Base-by-base conservation (phyloP, 2,797 vertebrate species). In the Pempheris klunzingeri region DNA sequence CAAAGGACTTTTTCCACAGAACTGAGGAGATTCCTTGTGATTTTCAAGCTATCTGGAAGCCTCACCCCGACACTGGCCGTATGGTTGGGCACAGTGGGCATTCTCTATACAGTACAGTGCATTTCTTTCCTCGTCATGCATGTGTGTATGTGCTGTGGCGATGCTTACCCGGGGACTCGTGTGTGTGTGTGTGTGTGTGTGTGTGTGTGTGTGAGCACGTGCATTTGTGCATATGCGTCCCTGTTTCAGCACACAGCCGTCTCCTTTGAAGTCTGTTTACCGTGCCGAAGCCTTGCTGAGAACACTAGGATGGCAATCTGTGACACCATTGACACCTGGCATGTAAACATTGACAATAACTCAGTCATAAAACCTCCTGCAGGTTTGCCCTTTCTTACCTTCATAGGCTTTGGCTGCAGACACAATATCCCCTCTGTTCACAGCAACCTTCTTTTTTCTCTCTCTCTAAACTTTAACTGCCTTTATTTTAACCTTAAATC, bases 251-350 rank as follows among this genome's bases (percentile, higher is more conserved):
- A 61, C 70, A 30, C 71, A 82, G 66, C 62, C 20, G 7, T 57
- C 85, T 83, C 87, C 91, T 96, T 95, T 96, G 95, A 96, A 95
- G 95, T 93, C 83, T 94, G 91, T 95, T 94, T 93, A 94, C 92
- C 55, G 75, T 87, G 86, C 74, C 5, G 93, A 89, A 90, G 80
- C 83, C 94, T 89, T 87, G 93, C 95, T 93, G 94, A 81, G 94
- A 92, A 85, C 93, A 86, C 91, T 82, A 84, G 88, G 94, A 91
- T 83, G 90, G 88, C 94, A 95, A 94, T 95, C 92, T 94, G 94
- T 94, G 94, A 94, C 94, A 93, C 93, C 86, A 88, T 93, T 93
- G 94, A 94, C 94, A 95, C 95, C 93, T 95, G 94, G 94, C 94
- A 95, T 92, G 94, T 94, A 93, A 93, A 94, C 92, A 92, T 88